Conservation (phyloP, 2,888 invertebrate species). For the Drosophila longiperda region DNA sequence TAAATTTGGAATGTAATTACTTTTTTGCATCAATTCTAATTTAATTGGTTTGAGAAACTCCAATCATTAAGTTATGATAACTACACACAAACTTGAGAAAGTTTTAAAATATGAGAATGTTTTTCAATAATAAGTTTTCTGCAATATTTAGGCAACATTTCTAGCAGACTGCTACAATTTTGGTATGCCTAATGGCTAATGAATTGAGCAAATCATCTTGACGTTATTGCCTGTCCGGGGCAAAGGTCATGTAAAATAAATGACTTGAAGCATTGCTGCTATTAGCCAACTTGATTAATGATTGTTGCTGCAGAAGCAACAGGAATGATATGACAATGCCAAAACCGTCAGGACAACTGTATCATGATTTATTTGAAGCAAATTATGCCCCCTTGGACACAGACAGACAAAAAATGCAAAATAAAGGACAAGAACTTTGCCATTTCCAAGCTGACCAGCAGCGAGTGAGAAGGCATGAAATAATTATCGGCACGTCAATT, state of each 20-base stretch:
- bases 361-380: slow-evolving; percentile 62
- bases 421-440: slow-evolving; percentile 16
- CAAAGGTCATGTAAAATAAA: slow-evolving; percentile 46
- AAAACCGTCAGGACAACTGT: slow-evolving; percentile 48
- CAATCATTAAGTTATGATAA: neutral
- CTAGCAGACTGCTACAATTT: slow-evolving; percentile 28
- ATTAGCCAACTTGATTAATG: slow-evolving; percentile 64
- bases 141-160: slow-evolving; percentile 16
- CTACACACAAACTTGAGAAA: neutral
- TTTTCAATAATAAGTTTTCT: neutral
- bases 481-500: slow-evolving; percentile 25
- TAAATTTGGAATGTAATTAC: slow-evolving; percentile 14
- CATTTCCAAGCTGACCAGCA: slow-evolving; percentile 61
- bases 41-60: slow-evolving; percentile 4
- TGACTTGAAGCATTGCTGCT: slow-evolving; percentile 39
- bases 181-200: slow-evolving; percentile 24
- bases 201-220: slow-evolving; percentile 46
- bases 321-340: slow-evolving; percentile 53
- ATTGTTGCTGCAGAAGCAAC: slow-evolving; percentile 39
- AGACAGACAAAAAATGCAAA: neutral
- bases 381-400: slow-evolving; percentile 26
- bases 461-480: slow-evolving; percentile 30
- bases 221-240: slow-evolving; percentile 28
- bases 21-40: slow-evolving; percentile 10
- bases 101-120: neutral